Percentiles rank a stretch among this genome's conserved stretches.
These are phyloP conservation scores for Salvator merianae DNA, from an alignment of 2,113 vertebrate species.

Conservation along the genomic window DNA sequence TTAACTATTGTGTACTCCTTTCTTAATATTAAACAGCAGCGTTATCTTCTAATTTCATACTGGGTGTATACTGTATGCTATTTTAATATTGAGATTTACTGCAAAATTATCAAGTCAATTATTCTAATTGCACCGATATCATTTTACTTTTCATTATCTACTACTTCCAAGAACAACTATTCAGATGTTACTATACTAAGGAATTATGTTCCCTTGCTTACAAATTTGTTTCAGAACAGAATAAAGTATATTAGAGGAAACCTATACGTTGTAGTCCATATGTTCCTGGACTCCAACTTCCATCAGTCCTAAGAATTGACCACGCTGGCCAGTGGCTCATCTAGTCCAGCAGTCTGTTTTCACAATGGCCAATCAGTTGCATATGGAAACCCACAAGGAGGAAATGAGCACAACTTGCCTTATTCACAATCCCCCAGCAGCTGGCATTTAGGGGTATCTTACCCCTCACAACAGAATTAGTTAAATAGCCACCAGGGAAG, in stretches of 20 bases:
- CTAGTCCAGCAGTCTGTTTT: too few relatives aligned
- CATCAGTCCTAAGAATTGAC: too few relatives aligned
- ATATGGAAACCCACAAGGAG: too few relatives aligned
- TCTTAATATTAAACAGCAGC: not conserved
- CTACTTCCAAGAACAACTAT: conserved; percentile 12
- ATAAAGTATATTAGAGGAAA: too few relatives aligned
- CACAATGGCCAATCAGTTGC: too few relatives aligned
- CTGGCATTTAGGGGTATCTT: too few relatives aligned
- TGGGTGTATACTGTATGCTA: too few relatives aligned
- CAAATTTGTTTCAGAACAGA: not conserved
- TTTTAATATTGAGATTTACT: conserved; percentile 17
- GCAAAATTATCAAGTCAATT: conserved; percentile 16
- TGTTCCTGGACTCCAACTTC: too few relatives aligned
- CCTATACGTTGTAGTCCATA: too few relatives aligned
- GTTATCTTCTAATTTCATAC: conserved; percentile 23
- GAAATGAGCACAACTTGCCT: too few relatives aligned
- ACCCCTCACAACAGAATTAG: not conserved
- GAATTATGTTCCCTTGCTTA: not conserved
- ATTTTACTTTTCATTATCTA: conserved; percentile 12
- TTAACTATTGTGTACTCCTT: not conserved
- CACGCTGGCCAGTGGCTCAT: too few relatives aligned
- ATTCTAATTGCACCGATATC: conserved; percentile 14
- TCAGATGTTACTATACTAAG: not conserved
- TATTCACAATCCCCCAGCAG: too few relatives aligned
- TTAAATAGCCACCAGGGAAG: not conserved